Conservation (phyloP, 2,888 invertebrate species). For the Diarsia brunnea region DNA sequence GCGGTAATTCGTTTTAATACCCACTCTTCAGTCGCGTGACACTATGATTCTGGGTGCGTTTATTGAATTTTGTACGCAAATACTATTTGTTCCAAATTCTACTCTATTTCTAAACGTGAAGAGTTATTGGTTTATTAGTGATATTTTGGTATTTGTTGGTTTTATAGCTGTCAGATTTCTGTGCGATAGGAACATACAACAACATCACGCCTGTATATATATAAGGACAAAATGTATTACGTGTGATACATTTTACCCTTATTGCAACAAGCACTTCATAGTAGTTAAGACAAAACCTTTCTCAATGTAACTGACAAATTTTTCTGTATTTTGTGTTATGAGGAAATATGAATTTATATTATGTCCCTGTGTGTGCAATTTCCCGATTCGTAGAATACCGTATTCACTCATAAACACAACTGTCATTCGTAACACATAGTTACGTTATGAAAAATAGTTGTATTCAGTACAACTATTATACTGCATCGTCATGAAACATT, state of each 20-base stretch:
- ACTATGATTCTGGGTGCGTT: constrained; percentile 11
- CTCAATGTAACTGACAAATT: background rate
- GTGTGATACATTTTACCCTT: too few relatives aligned
- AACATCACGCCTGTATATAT: too few relatives aligned
- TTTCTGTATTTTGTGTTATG: background rate
- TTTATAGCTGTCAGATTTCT: too few relatives aligned
- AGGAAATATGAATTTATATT: background rate
- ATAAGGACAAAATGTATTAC: too few relatives aligned
- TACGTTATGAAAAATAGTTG: constrained; percentile 29
- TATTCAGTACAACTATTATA: constrained; percentile 4
- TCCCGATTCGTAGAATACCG: background rate
- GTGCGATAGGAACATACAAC: too few relatives aligned
- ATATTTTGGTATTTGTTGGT: background rate
- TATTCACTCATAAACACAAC: background rate
- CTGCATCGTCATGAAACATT: constrained; percentile 21
- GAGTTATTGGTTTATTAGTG: background rate
- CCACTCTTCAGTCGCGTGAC: constrained; percentile 11
- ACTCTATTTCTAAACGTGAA: background rate
- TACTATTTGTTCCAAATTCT: background rate
- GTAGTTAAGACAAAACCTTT: background rate
- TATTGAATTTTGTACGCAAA: constrained; percentile 10
- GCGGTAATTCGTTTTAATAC: constrained; percentile 55
- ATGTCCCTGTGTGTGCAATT: background rate
- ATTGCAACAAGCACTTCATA: background rate
- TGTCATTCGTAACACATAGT: constrained; percentile 26